Percentiles rank a stretch among this genome's conserved stretches.
phyloP scores from a whole-genome alignment of 1,140 invertebrate genomes.

The Alviniconcha marisindica region DNA sequence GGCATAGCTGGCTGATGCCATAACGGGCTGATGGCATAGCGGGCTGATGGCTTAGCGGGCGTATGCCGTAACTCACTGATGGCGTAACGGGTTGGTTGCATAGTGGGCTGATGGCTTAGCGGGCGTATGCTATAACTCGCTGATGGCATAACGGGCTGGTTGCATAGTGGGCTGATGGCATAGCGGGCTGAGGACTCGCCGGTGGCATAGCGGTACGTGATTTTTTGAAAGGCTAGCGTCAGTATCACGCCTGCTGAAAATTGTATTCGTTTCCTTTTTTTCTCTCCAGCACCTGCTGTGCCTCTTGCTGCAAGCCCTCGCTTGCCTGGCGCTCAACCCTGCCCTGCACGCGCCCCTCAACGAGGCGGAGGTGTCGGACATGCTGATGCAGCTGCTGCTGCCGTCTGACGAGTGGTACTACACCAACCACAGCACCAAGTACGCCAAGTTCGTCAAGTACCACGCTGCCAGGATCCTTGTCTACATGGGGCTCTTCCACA shows the following conservation, averaged over 20 bases:
- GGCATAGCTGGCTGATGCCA: no score
- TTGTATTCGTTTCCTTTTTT: neutral
- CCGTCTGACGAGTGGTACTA: constrained; percentile 88
- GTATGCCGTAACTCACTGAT: no score
- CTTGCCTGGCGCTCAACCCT: constrained; percentile 81
- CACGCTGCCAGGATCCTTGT: constrained; percentile 84
- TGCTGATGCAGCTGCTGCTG: constrained; percentile 82
- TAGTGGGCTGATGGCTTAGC: no score
- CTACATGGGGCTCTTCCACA: constrained; percentile 79
- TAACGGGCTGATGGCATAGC: no score
- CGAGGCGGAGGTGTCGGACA: constrained; percentile 82
- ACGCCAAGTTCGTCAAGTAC: constrained; percentile 84
- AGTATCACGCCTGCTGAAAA: neutral
- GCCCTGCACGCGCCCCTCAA: constrained; percentile 79
- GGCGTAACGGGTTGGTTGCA: no score
- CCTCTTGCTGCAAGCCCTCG: constrained; percentile 82
- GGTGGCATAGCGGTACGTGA: neutral
- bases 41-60: no score
- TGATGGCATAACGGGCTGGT: neutral
- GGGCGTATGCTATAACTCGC: no score
- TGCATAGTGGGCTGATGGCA: neutral
- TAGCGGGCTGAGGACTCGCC: no score
- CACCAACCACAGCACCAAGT: constrained; percentile 85
- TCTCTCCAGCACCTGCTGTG: constrained; percentile 82
- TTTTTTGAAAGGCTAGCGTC: neutral